Base-by-base conservation (phyloP, 2,113 vertebrate species). In the Sorex fumeus region DNA sequence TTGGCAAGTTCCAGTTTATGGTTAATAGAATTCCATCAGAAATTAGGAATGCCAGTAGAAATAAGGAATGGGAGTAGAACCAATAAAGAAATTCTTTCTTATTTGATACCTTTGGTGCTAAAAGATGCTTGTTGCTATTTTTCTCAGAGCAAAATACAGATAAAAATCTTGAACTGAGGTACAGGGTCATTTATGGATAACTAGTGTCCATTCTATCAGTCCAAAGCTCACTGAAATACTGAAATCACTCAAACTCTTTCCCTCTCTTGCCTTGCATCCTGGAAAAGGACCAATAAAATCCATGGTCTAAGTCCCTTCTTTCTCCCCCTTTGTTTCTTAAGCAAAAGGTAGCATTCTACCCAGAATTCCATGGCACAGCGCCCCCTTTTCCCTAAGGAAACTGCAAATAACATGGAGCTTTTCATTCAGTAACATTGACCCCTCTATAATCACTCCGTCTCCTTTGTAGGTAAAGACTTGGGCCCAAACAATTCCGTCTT, bases 101-200 rank as follows among this genome's bases (percentile, higher is more conserved):
- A 4, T 66, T 84, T 94, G 75, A 82, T 43, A 50, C 1, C 9
- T 32, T 8, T 8, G 30, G 79, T 19, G n/a, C 67, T 8, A 71
- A 77, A 90, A 74, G 4, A 18, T 67, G 11, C 15, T 69, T 62
- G 3, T 2, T 66, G 47, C 18, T n/a, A 60, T 86, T 91, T 95
- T 71, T 66, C 30, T 94, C 0, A 3, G 3, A 32, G 40, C 2
- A 32, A 23, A 86, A 40, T 9, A 28, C 13, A n/a, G n/a, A 23
- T 36, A n/a, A 82, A 90, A 78, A 90, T 25, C 34, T 93, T 34
- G n/a, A 7, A 9, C 47, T 77, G 66, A 53, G 47, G 66, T 91
- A 47, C 30, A 81, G 36, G 16, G 47, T 30, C 60, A 81, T 34
- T 30, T 47, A 57, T 27, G 34, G 32, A 67, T 40, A 28, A 67